Evolutionary conservation across 1,140 invertebrate genomes (phyloP), one percentile per base, ranked within the genome.

Genomic region (Zaprionus ornatus): DNA sequence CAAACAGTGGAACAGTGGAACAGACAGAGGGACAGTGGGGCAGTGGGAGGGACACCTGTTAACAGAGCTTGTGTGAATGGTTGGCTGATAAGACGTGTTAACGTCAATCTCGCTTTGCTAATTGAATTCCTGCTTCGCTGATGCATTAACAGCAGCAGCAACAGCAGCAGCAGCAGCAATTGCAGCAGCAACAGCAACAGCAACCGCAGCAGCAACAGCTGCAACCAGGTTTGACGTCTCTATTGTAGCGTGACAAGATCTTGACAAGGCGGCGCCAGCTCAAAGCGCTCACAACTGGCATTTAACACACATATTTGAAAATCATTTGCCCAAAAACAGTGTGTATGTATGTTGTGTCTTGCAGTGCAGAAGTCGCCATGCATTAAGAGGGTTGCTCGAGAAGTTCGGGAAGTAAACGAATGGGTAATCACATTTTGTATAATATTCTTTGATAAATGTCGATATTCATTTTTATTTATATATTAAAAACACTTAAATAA

Each of bases 241-340:
- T 45, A 88, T 74, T 87, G 80, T 74, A 82, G 83, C 82, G 83
- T 88, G 70, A 88, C 82, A 63, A 52, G 68, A 78, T 73, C 69
- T 65, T 77, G 69, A 55, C 60, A 60, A 59, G 59, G 45, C 70
- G 69, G 77, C 68, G 74, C 74, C 66, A 71, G 17, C 35, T 48
- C 66, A 74, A 56, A 74, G 66, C 56, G 37, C 15, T 56, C 50
- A 27, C 71, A 56, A 69, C 57, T 67, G 70, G 55, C 63, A 67
- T 67, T 73, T n/a, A 50, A 23, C 45, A 50, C 45, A 50, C 19
- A 50, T 50, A 42, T 73, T 73, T 32, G 70, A 54, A 59, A 67
- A 67, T 17, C 9, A 29, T 55, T 62, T 60, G 21, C 55, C 63
- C 23, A 40, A 25, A 52, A 52, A 61, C 7, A 60, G 52, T 65